Evolutionary conservation across 2,888 invertebrate species (phyloP), one percentile per base, ranked within the genome.

Genomic region (Keiferia lycopersicella): DNA sequence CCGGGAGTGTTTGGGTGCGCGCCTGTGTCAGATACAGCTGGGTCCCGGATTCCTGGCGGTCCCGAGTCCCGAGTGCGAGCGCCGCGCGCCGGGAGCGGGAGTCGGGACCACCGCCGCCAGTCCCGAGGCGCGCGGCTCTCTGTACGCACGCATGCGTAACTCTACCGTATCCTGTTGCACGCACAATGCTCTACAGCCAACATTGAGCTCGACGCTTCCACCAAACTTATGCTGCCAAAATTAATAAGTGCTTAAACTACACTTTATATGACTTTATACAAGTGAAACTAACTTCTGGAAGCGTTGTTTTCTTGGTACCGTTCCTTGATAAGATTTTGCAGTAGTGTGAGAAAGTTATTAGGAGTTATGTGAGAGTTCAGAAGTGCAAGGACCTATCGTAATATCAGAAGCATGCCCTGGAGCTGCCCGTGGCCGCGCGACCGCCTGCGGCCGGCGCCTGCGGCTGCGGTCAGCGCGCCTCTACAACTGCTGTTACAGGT

Each of bases 381-480:
- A 66, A 77, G 77, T 80, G 75, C 74, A 75, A 71, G 75, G 72
- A 77, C 75, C 70, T 68, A 74, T 72, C 66, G 67, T 69, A 71
- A 71, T 69, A 73, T 69, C 72, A 70, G 73, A 69, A 75, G 68
- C 65, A 90, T 90, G 91, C 87, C 90, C 73, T 90, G 89, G 90
- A 86, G 74, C 68, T 91, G 91, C 69, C 89, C 89, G 73, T 91
- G 91, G 91, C 89, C 91, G 67, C 84, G 84, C 61, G 84, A 84
- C 68, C 86, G 83, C 63, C 86, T 81, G 78, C 80, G 80, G 63
- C 81, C 34, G 34, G 34, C 34, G 34, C 10, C 84, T 69, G 77
- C 80, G 48, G 80, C 76, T 73, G 83, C 86, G 75, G 87, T 83
- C 71, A 81, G 81, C 65, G 84, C 87, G 65, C 84, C 88, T 65